These are phyloP conservation scores for Galeopterus variegatus DNA, from an alignment of 2,113 vertebrate species.

Conservation along the genomic window DNA sequence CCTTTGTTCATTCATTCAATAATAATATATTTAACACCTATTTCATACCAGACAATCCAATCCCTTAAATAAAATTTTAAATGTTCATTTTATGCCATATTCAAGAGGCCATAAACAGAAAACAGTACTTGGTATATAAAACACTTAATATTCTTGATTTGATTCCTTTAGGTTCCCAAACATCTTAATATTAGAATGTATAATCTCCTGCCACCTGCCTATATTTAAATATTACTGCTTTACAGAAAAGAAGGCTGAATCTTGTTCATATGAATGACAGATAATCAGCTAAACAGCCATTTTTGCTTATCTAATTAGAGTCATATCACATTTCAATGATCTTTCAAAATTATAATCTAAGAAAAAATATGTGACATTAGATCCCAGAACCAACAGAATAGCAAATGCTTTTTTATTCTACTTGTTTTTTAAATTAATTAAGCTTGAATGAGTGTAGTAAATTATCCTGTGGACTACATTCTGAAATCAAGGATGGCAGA, in stretches of 20 bases:
- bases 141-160: neutral
- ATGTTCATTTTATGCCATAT: slow-evolving; percentile 4
- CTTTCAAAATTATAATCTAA: neutral
- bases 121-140: neutral
- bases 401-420: neutral
- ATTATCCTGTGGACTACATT: neutral
- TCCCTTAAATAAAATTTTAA: slow-evolving; percentile 46
- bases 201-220: neutral
- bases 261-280: neutral
- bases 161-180: neutral
- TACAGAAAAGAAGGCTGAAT: neutral
- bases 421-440: slow-evolving; percentile 57
- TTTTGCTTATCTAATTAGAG: slow-evolving; percentile 27
- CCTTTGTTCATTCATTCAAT: slow-evolving; percentile 14
- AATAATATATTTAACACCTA: neutral
- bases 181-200: neutral
- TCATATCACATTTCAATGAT: neutral
- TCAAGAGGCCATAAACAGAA: neutral
- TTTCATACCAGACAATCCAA: neutral
- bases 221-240: neutral
- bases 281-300: neutral
- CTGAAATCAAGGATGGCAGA: neutral
- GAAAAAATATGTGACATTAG: neutral
- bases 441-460: neutral
- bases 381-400: neutral